phyloP scores from a whole-genome alignment of 2,888 invertebrate genomes.

The Oithona nana region DNA sequence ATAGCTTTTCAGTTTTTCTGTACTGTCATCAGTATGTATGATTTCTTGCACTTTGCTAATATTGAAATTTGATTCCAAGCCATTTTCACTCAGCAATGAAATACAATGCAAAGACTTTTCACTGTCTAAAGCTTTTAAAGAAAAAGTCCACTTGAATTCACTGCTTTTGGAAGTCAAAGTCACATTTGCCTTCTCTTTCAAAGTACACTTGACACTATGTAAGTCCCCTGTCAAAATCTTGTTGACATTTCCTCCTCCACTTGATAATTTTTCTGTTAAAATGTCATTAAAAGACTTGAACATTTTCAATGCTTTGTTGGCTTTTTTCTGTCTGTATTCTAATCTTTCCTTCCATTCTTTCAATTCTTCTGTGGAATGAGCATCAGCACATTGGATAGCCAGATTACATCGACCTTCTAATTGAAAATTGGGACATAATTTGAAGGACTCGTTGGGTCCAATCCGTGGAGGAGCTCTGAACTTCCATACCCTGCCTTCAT shows the following conservation, averaged over 20 bases:
- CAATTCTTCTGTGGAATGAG: constrained; percentile 49
- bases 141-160: constrained; percentile 37
- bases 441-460: constrained; percentile 42
- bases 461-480: constrained; percentile 46
- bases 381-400: constrained; percentile 50
- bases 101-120: constrained; percentile 41
- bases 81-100: constrained; percentile 47
- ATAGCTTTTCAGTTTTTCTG: not conserved
- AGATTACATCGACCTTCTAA: constrained; percentile 35
- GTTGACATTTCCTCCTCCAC: not conserved
- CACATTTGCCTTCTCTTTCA: not conserved
- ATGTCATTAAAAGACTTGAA: not conserved
- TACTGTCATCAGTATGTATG: too few relatives aligned
- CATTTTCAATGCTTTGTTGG: not conserved
- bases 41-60: constrained; percentile 31
- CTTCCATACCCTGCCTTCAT: constrained; percentile 34
- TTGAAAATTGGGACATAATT: constrained; percentile 39
- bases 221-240: not conserved
- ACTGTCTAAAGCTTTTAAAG: constrained; percentile 34
- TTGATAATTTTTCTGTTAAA: not conserved
- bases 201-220: not conserved
- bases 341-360: constrained; percentile 53
- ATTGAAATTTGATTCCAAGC: constrained; percentile 35
- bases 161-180: not conserved
- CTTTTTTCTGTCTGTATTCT: constrained; percentile 31